A percentile compares a stretch with the other conserved stretches of the same genome.
Evolutionary conservation across 30 jellyfish, hydroid and myxozoan genomes (phyloP).

Genomic region (Aurelia sp.): DNA sequence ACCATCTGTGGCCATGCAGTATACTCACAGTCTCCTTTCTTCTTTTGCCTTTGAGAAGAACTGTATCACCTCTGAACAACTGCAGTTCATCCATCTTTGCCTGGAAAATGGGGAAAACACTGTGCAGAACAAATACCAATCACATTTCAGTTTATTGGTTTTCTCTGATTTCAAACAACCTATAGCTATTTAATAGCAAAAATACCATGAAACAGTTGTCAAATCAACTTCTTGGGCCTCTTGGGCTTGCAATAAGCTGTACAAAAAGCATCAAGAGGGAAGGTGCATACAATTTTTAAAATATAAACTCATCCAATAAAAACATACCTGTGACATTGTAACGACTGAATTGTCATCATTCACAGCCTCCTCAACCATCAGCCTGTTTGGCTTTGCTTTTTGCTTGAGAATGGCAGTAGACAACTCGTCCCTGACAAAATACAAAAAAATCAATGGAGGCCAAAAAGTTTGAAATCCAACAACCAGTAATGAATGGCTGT

Average conservation of each 20-base stretch:
- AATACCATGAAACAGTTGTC: neutral
- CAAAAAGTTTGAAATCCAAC: neutral
- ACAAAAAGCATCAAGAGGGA: neutral
- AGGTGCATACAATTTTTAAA: too few species aligned
- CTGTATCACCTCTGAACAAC: constrained; percentile 97
- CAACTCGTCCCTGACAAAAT: constrained; percentile 86
- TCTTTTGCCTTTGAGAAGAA: constrained; percentile 94
- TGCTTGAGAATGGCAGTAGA: constrained; percentile 97
- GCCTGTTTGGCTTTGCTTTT: constrained; percentile 95
- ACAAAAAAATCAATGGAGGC: neutral
- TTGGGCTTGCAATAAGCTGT: neutral
- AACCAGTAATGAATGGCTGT: too few species aligned
- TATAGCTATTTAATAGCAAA: neutral
- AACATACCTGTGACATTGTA: constrained; percentile 93
- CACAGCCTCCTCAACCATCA: constrained; percentile 98
- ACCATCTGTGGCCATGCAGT: too few species aligned
- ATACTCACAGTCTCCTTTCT: constrained; percentile 91
- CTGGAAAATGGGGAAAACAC: constrained; percentile 23
- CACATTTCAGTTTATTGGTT: too few species aligned
- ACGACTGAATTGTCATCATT: constrained; percentile 99
- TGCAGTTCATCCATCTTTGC: constrained; percentile 98
- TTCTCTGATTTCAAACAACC: too few species aligned
- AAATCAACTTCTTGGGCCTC: neutral
- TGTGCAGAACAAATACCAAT: too few species aligned
- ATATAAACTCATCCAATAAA: too few species aligned